These are phyloP conservation scores for Ia io DNA, from an alignment of 2,113 vertebrate genomes.

Conservation along the genomic window DNA sequence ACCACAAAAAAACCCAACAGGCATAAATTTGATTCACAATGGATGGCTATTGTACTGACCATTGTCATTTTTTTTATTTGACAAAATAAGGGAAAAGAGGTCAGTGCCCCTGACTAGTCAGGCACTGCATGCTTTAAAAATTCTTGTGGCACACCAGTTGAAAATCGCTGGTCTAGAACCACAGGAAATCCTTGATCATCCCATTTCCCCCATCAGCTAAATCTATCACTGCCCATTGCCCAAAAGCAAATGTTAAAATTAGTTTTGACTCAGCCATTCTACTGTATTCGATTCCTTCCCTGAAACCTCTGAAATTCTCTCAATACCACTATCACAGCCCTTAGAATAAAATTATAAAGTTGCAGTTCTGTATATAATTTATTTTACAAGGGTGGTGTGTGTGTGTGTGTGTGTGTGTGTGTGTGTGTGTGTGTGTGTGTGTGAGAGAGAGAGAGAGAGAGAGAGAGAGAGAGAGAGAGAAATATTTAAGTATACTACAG, in stretches of 20 bases:
- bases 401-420: neutral
- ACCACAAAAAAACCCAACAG: neutral
- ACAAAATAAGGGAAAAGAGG: neutral
- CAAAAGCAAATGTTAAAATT: slow-evolving; percentile 16
- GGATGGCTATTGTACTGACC: neutral
- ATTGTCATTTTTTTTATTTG: neutral
- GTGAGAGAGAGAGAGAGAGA: neutral
- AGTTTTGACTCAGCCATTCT: neutral
- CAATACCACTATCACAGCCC: neutral
- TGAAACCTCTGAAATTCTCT: neutral
- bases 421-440: rapidly evolving
- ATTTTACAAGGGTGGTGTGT: neutral
- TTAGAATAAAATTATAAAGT: neutral
- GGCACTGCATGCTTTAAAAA: neutral
- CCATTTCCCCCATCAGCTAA: neutral
- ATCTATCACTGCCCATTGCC: neutral
- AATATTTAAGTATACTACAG: neutral
- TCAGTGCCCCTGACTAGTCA: neutral
- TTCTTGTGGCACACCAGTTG: neutral
- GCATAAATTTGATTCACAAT: neutral
- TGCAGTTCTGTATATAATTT: neutral
- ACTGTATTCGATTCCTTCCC: neutral
- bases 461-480: neutral
- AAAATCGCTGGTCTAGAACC: neutral
- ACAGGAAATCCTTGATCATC: neutral